These are phyloP conservation scores for Tetragnatha versicolor DNA, from an alignment of 1,140 invertebrate species.

Conservation along the genomic window DNA sequence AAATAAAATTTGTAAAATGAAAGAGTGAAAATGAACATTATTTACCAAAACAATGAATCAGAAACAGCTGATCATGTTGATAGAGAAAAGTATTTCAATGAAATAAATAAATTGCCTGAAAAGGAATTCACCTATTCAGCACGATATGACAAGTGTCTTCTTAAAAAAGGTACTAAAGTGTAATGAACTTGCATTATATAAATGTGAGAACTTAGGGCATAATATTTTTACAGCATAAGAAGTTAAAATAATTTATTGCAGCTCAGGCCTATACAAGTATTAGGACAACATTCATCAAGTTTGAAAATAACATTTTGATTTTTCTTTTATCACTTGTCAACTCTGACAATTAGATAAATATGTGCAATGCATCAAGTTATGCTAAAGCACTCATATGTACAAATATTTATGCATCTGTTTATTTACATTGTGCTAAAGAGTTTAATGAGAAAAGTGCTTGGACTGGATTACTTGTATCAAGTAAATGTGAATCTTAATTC, in stretches of 20 bases:
- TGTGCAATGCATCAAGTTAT: conserved; percentile 16
- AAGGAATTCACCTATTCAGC: neutral
- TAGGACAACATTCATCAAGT: neutral
- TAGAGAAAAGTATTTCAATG: neutral
- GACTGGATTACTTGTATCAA: conserved; percentile 1
- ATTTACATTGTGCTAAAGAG: conserved; percentile 53
- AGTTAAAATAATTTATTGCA: conserved; percentile 48
- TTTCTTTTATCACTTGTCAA: conserved; percentile 36
- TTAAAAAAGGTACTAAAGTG: neutral
- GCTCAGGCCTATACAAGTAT: conserved; percentile 46
- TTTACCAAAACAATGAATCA: neutral
- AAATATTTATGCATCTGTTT: conserved; percentile 48
- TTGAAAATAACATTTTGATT: conserved; percentile 42
- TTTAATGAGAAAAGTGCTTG: conserved; percentile 25
- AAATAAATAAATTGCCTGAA: conserved; percentile 7
- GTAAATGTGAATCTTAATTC: neutral
- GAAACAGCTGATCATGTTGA: neutral
- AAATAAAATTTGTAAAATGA: neutral
- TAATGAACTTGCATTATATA: neutral
- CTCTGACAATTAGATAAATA: conserved; percentile 44
- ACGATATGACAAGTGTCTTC: neutral
- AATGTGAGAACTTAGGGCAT: neutral
- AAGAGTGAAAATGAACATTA: neutral
- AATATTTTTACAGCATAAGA: neutral
- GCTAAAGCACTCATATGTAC: conserved; percentile 42